Evolutionary conservation across 2,888 invertebrate genomes (phyloP), one percentile per base, ranked within the genome.

Genomic region (Girardia tigrina): DNA sequence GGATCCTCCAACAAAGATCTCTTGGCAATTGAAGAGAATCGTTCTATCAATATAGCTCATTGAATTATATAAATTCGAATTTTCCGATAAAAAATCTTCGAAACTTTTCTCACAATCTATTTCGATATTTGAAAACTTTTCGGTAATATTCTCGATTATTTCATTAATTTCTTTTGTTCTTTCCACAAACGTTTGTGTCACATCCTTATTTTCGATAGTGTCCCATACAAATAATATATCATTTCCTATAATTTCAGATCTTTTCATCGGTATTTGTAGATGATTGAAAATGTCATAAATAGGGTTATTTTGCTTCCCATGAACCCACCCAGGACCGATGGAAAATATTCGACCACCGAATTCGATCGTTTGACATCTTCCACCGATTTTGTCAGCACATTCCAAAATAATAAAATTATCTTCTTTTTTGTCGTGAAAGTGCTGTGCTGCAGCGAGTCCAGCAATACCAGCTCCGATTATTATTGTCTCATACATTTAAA

Each of bases 181-280:
- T 16, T 56, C 56, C n/a, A 56, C 23, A 56, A 8, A 56, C 56
- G 23, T 20, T 56, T 56, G 20, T 6, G 56, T 56, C 23, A 56
- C 23, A 56, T 56, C 56, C n/a, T 16, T n/a, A 56, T 23, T 20
- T 56, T 6, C n/a, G n/a, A 12, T 23, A 2, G 56, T 56, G 23
- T 56, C 56, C 56, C 56, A 56, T n/a, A 56, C 56, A 23, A 56
- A 56, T 20, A 56, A 23, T 20, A 56, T 56, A 56, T 56, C 56
- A 56, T 16, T 56, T 16, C 23, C 56, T 20, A 56, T 23, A 56
- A 23, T 12, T 56, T 56, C 2, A 6, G 56, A 6, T n/a, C n/a
- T 20, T 56, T 56, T 23, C 23, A 56, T 12, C n/a, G 56, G 56
- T 56, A 56, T n/a, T 12, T 56, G 4, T 12, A 56, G 4, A 2